Evolutionary conservation across 1,140 invertebrate species (phyloP).

Genomic region (Archegozetes longisetosus): DNA sequence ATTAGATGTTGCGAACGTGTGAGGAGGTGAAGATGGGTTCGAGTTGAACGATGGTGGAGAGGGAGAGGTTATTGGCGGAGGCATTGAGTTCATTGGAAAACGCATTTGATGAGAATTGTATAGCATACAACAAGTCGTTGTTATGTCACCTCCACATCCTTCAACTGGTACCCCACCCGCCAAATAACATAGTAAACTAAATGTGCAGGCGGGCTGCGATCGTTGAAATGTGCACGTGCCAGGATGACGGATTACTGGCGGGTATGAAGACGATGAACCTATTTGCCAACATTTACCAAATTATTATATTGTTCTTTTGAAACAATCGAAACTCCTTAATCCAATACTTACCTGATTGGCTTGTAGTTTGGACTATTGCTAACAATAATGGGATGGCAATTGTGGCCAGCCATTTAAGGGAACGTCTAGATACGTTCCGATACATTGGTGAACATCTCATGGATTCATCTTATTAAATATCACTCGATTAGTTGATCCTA

Average conservation of each 20-base stretch:
- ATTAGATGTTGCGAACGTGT: too few species aligned
- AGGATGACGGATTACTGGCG: slow-evolving; percentile 13
- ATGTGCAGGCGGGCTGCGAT: slow-evolving; percentile 17
- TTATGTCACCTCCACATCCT: slow-evolving; percentile 14
- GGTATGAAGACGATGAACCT: not conserved
- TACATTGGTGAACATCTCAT: not conserved
- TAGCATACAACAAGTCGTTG: slow-evolving; percentile 12
- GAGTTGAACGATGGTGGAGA: slow-evolving; percentile 3
- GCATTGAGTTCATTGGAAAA: not conserved
- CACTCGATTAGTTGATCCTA: too few species aligned
- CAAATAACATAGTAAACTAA: slow-evolving; percentile 17
- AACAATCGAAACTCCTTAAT: too few species aligned
- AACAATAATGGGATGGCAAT: not conserved
- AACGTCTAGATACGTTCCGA: not conserved
- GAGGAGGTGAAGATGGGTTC: not conserved
- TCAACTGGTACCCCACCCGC: slow-evolving; percentile 15
- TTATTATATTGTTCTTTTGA: not conserved
- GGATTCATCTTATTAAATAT: not conserved
- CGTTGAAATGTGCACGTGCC: slow-evolving; percentile 13
- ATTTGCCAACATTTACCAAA: not conserved
- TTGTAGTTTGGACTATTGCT: not conserved
- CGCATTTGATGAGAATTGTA: not conserved
- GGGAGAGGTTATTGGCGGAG: not conserved
- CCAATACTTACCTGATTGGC: not conserved
- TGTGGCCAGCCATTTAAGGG: not conserved